phyloP scores from a whole-genome alignment of 1,140 invertebrate species.

The Drosophila pruinosa region DNA sequence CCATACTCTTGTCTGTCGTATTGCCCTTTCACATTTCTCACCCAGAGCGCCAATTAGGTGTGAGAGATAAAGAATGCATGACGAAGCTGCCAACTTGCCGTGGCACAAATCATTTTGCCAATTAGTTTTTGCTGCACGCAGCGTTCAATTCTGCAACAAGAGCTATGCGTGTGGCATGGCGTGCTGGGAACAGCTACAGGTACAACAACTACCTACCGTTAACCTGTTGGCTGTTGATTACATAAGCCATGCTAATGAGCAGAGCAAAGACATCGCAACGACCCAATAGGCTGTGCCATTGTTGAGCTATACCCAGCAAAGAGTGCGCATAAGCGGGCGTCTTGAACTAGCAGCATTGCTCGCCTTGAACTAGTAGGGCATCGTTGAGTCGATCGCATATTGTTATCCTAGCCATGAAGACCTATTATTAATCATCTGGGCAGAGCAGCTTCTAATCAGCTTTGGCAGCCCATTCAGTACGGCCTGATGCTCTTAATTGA shows the following conservation, averaged over 20 bases:
- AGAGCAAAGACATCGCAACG: too few species aligned
- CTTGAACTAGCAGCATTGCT: neutral
- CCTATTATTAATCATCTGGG: neutral
- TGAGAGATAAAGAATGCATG: neutral
- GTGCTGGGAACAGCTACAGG: neutral
- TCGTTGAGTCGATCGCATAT: neutral
- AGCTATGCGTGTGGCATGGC: neutral
- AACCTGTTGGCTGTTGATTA: neutral
- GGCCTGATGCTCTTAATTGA: conserved; percentile 44
- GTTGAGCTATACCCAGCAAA: neutral
- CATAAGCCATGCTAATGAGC: neutral
- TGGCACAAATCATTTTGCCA: conserved; percentile 30
- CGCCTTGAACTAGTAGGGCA: too few species aligned
- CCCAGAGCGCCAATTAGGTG: neutral
- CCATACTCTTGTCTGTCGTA: neutral
- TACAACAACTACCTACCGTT: conserved; percentile 1
- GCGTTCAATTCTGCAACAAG: neutral
- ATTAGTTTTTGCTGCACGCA: conserved; percentile 1
- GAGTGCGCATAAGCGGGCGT: too few species aligned
- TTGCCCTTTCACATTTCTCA: neutral
- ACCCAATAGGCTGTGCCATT: too few species aligned
- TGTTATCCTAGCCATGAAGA: neutral
- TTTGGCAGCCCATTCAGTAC: neutral
- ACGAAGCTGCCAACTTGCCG: neutral
- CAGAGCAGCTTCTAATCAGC: neutral